These are phyloP conservation scores for Hyposmocoma kahamanoa DNA, from an alignment of 1,140 invertebrate species.

Conservation along the genomic window DNA sequence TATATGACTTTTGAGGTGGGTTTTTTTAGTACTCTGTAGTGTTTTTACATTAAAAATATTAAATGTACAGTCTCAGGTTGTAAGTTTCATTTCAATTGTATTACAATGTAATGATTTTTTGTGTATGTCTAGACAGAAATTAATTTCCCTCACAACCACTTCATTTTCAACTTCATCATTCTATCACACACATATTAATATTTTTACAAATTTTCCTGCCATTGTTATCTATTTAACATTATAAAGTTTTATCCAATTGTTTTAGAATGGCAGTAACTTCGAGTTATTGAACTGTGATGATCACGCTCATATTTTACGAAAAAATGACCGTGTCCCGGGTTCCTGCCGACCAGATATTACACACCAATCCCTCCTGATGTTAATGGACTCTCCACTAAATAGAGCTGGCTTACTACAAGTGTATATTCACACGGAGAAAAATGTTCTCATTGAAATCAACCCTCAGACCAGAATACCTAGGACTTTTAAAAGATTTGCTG, in stretches of 20 bases:
- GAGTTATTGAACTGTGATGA: slow-evolving; percentile 96
- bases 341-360: slow-evolving; percentile 94
- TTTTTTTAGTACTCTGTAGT: no score
- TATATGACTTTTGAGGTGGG: no score
- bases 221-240: slow-evolving; percentile 8
- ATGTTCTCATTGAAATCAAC: slow-evolving; percentile 98
- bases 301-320: slow-evolving; percentile 88
- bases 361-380: slow-evolving; percentile 96
- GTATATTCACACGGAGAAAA: slow-evolving; percentile 96
- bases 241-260: slow-evolving; percentile 15
- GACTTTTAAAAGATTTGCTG: slow-evolving; percentile 98
- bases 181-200: no score
- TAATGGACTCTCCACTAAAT: slow-evolving; percentile 97
- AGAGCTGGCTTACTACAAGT: slow-evolving; percentile 92
- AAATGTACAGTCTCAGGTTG: no score
- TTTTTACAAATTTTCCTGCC: no score
- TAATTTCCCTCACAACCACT: no score
- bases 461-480: slow-evolving; percentile 98
- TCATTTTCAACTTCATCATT: no score
- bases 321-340: slow-evolving; percentile 88
- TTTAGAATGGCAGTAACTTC: slow-evolving; percentile 88
- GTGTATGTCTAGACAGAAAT: no score
- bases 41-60: no score
- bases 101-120: no score
- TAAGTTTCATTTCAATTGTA: no score